A percentile compares a stretch with the other conserved stretches of the same genome.
Conservation (phyloP, 1,140 invertebrate genomes). For the Sycophila sp. region DNA sequence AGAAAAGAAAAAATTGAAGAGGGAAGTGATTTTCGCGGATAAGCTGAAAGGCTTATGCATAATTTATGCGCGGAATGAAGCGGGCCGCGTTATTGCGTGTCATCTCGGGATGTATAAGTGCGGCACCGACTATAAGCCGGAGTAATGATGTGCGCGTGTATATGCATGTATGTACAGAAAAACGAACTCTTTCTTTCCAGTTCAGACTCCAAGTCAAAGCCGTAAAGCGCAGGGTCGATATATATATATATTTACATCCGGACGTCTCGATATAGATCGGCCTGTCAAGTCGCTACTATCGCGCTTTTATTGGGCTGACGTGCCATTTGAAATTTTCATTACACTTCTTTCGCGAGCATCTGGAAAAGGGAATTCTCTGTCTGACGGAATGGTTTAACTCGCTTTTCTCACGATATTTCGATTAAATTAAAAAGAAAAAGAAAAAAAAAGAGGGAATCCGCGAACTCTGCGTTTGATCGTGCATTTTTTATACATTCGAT, state of each 20-base stretch:
- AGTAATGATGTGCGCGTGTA: background rate
- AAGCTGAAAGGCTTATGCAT: no score
- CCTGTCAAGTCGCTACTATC: background rate
- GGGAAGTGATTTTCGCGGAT: no score
- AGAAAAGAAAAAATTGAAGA: no score
- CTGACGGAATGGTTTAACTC: conserved; percentile 2
- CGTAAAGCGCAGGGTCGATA: background rate
- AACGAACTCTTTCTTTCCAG: conserved; percentile 13
- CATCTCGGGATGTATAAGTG: background rate
- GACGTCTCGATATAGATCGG: background rate
- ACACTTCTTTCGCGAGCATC: background rate
- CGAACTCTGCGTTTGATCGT: no score
- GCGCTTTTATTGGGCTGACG: no score
- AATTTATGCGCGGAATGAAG: no score
- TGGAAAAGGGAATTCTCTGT: no score
- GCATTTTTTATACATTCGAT: no score
- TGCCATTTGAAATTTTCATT: no score
- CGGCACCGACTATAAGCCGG: background rate
- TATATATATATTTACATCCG: background rate
- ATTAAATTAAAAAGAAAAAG: no score
- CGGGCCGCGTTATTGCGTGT: background rate
- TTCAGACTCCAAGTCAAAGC: background rate
- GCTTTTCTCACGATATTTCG: no score
- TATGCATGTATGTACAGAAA: background rate
- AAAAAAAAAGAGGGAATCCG: no score